Conservation (phyloP, 2,113 vertebrate genomes). For the Muscicapa adusta region DNA sequence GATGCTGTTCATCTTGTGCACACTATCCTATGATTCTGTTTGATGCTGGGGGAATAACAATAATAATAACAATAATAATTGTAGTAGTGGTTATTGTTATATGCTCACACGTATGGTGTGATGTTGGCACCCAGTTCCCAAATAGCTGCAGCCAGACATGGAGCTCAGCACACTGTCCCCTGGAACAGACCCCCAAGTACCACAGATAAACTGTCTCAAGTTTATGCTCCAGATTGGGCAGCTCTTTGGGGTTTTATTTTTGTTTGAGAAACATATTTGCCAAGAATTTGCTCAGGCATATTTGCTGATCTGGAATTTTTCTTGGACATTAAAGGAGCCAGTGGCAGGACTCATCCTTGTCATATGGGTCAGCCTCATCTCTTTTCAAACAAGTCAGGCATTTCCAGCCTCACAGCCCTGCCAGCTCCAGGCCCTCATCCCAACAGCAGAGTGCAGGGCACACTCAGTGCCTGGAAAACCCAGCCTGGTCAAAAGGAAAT, state of each 20-base stretch:
- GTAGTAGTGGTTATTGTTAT: not conserved
- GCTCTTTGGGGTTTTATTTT: not conserved
- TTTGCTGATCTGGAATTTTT: not conserved
- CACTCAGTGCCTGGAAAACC: not conserved
- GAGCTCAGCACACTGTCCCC: not conserved
- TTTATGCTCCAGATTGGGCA: not conserved
- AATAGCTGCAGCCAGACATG: accelerated
- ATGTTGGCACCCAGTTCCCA: not conserved
- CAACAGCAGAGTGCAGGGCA: accelerated
- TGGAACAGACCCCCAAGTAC: not conserved
- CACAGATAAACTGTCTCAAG: not conserved
- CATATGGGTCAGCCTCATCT: not conserved
- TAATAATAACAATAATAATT: accelerated
- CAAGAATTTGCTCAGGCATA: not conserved
- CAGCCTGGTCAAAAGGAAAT: not conserved
- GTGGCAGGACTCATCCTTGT: not conserved
- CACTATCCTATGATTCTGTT: not conserved
- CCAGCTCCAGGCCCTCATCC: not conserved
- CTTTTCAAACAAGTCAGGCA: not conserved
- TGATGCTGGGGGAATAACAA: constrained; percentile 30
- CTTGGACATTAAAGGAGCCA: not conserved
- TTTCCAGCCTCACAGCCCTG: not conserved
- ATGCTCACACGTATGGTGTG: not conserved
- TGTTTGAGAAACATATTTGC: not conserved
- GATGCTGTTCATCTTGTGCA: not conserved